Evolutionary conservation across 2,888 invertebrate species (phyloP), one percentile per base, ranked within the genome.

Genomic region (Sarcophaga variegata): DNA sequence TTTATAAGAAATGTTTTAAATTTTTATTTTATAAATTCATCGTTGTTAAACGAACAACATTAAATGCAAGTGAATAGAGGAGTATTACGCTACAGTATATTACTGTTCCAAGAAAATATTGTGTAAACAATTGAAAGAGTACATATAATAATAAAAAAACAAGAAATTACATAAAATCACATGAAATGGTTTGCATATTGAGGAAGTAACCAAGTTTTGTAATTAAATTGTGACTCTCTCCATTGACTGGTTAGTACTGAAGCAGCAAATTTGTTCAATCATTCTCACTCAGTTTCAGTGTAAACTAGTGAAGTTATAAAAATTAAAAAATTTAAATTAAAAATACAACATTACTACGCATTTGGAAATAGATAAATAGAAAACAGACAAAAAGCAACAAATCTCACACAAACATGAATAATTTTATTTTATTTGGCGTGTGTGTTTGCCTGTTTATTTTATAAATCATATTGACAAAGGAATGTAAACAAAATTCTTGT

Each of bases 261-360:
- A 54, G 72, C 72, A 67, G 49, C 14, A 5, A 72, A 72, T 69
- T 14, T 54, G 8, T 54, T 54, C 54, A 49, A 49, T 54, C 54
- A 54, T 69, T 67, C 67, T 67, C 72, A 69, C 80, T 86, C 83
- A 74, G 83, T 86, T 86, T 86, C 86, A 83, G 86, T 81, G 83
- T 75, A 83, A 83, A 83, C 80, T 86, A 86, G 80, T 86, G 83
- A 77, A 72, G n/a, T 62, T 71, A 63, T n/a, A 47, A 45, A 20
- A 14, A 82, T 54, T 54, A 17, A 83, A 2, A 81, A 70, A 74
- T 12, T 59, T 59, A 49, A 45, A 11, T 62, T 37, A 10, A 72
- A 63, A 12, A 59, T 6, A 66, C 70, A 54, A 80, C 69, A 76
- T 47, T 54, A 78, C 70, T 78, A 78, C 83, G 84, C 78, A 63